Base-by-base conservation (phyloP, 2,888 invertebrate genomes). In the Embidobia sp. region DNA sequence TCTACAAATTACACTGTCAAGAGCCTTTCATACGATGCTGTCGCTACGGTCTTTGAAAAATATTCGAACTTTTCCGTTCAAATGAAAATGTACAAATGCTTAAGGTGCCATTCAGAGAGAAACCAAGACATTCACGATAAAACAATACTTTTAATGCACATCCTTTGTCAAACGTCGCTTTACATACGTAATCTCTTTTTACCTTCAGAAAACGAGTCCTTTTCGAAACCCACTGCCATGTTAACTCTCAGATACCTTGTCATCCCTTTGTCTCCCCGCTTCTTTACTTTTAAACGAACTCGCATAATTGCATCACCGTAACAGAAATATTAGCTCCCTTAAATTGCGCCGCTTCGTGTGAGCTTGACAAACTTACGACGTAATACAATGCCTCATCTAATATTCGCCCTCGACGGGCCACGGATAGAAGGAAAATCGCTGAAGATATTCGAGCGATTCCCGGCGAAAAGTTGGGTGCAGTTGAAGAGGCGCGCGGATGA, bases 1-100 rank as follows among this genome's bases (percentile, higher is more conserved):
- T 67, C 73, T 69, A 69, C 73, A 74, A 78, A 78, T 78, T 78
- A 74, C 74, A 78, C 69, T 74, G 73, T 77, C 53, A 73, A 77
- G 72, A 73, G 63, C 67, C 76, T 63, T 57, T 51, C 57, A 57
- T 69, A 70, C 69, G 29, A 29, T 18, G 63, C 48, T 69, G 69
- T 75, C 69, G 59, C 66, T 46, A 11, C 40, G 46, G 42, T 63
- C 55, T 61, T 67, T 75, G 67, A 69, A 75, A 75, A 75, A 75
- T 75, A 69, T 75, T 57, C 63, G 7, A 69, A 75, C 49, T 69
- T 67, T 44, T 53, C 35, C 26, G 46, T 51, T 51, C 37, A 18
- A 57, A 73, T 73, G 51, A 73, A 66, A 73, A 73, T 59, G 48
- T 51, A 44, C 64, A 40, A 73, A 64, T 64, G 57, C 49, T 42